Evolutionary conservation across 2,113 vertebrate genomes (phyloP).

Genomic region (Anguilla rostrata): DNA sequence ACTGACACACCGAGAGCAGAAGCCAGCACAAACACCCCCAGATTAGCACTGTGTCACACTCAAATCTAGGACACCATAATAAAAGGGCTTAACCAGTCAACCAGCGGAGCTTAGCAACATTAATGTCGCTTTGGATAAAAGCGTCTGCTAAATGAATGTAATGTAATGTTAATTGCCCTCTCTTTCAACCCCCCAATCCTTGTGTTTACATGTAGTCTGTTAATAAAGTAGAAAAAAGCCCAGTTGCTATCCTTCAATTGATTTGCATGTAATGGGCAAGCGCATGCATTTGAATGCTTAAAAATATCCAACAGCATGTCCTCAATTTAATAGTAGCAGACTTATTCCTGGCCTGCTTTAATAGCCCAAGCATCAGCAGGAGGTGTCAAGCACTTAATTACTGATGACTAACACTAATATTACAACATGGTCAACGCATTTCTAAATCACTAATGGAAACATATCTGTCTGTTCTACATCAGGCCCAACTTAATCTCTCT

Average conservation of each 20-base stretch:
- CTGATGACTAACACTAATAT: not conserved
- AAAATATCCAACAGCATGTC: not conserved
- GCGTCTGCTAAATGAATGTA: too few relatives aligned
- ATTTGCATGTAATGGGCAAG: not conserved
- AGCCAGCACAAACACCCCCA: not conserved
- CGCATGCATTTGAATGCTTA: not conserved
- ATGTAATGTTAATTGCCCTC: too few relatives aligned
- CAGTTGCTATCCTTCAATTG: not conserved
- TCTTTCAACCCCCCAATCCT: not conserved
- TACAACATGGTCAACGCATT: not conserved
- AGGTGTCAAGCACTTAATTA: not conserved
- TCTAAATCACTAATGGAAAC: not conserved
- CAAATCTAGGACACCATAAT: constrained; percentile 13
- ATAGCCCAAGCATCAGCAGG: not conserved
- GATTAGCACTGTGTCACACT: not conserved
- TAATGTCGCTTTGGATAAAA: too few relatives aligned
- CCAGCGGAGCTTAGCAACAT: not conserved
- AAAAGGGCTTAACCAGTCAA: not conserved
- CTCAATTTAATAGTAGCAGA: not conserved
- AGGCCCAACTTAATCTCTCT: not conserved
- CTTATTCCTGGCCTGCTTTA: constrained; percentile 1
- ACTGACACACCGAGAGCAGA: not conserved
- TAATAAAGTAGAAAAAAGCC: not conserved
- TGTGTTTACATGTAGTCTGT: not conserved
- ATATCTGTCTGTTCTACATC: not conserved